These are phyloP conservation scores for Dasyurus viverrinus DNA, from an alignment of 2,113 vertebrate genomes.

Conservation along the genomic window DNA sequence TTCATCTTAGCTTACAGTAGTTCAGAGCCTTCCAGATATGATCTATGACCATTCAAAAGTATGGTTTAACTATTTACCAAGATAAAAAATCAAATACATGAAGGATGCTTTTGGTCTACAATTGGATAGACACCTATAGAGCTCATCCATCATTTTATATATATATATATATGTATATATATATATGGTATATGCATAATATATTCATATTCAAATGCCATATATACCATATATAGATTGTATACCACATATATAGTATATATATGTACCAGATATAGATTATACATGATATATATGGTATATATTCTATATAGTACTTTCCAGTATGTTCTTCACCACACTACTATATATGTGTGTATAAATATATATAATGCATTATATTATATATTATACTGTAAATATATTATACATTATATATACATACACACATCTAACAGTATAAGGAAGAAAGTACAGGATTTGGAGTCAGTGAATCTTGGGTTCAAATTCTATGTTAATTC, in stretches of 20 bases:
- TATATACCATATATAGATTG: background rate
- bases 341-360: too few relatives aligned
- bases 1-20: background rate
- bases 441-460: too few relatives aligned
- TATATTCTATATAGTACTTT: background rate
- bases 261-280: too few relatives aligned
- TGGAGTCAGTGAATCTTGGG: background rate
- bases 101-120: background rate
- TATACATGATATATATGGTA: background rate
- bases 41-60: background rate
- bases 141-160: background rate
- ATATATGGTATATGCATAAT: too few relatives aligned
- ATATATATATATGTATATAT: background rate
- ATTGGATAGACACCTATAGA: background rate
- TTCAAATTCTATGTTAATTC: background rate
- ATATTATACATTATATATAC: too few relatives aligned
- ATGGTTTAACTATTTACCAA: background rate
- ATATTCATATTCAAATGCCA: too few relatives aligned
- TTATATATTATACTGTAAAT: too few relatives aligned
- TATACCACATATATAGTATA: too few relatives aligned
- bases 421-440: background rate
- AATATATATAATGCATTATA: too few relatives aligned
- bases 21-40: background rate
- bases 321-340: too few relatives aligned
- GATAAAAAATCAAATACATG: background rate